Evolutionary conservation across 2,797 vertebrate species (phyloP).

Genomic region (Malacoctenus gilli): DNA sequence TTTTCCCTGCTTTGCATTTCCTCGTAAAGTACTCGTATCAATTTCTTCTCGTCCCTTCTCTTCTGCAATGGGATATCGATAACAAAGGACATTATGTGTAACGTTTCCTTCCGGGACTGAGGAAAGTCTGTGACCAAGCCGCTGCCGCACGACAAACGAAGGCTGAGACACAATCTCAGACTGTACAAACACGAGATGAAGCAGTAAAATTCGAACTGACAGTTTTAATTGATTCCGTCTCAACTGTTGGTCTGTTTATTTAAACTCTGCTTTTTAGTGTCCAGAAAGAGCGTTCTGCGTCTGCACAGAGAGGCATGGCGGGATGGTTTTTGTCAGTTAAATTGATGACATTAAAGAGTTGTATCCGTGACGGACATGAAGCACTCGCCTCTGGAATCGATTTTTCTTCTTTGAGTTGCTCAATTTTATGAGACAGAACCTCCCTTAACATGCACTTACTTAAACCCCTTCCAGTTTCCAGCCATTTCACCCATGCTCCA

Average conservation of each 20-base stretch:
- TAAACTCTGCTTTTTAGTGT: conserved; percentile 51
- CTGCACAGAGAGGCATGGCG: conserved; percentile 1
- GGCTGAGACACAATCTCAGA: conserved; percentile 53
- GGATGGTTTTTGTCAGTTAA: conserved; percentile 48
- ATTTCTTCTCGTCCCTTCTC: conserved; percentile 32
- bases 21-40: conserved; percentile 35
- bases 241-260: conserved; percentile 50
- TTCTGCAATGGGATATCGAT: conserved; percentile 70
- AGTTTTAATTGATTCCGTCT: conserved; percentile 68
- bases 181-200: conserved; percentile 58
- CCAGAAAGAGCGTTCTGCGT: conserved; percentile 18
- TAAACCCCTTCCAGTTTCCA: conserved; percentile 14
- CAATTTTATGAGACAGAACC: not conserved
- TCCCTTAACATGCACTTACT: not conserved
- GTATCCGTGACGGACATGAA: conserved; percentile 46
- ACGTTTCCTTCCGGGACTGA: conserved; percentile 64
- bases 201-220: conserved; percentile 66
- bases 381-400: conserved; percentile 31
- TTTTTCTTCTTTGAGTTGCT: conserved; percentile 27
- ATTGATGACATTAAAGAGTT: conserved; percentile 54
- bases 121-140: conserved; percentile 58
- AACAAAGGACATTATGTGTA: conserved; percentile 73
- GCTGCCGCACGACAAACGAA: conserved; percentile 51
- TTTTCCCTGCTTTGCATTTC: conserved; percentile 50
- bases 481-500: not conserved